Evolutionary conservation across 2,888 invertebrate genomes (phyloP), one percentile per base, ranked within the genome.

Genomic region (Drosophila formosana): DNA sequence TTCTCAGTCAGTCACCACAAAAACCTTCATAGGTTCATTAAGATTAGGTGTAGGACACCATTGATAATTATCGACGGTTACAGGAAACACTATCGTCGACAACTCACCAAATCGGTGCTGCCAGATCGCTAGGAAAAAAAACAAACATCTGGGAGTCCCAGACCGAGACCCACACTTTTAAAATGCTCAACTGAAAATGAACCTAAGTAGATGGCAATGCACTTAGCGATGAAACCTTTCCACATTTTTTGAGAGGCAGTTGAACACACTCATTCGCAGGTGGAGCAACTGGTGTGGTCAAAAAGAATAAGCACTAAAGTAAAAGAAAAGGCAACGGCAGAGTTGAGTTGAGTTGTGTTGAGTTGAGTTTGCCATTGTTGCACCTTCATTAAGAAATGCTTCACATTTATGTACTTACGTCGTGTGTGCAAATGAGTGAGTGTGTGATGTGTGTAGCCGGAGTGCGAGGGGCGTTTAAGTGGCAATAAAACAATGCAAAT

Each of bases 401-500:
- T 68, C 87, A 82, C 57, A 66, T 78, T 70, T 51, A 7, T 30
- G 30, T 30, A 6, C 6, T 6, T 30, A 51, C 50, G 32, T 11
- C 43, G 53, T 67, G 65, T 66, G 80, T 52, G 60, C 51, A 72
- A 80, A 63, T 49, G 47, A 47, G 60, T 18, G 57, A 34, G 60
- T 13, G 6, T 28, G 18, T 25, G 45, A 7, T 7, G 43, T 11
- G 32, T n/a, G 37, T 52, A 11, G 60, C 60, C 3, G 18, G 32
- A 30, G 63, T 23, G 7, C 18, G 30, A 32, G 13, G 61, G 30
- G 62, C 53, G 60, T 78, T 76, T 78, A 73, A 88, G 89, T 88
- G 87, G 87, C 84, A 86, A 88, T 80, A 67, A 88, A 83, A 72
- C 84, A 84, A 84, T 87, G 87, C 58, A 67, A 80, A 67, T 69